Base-by-base conservation (phyloP, 2,113 vertebrate species). In the Empidonax alnorum region DNA sequence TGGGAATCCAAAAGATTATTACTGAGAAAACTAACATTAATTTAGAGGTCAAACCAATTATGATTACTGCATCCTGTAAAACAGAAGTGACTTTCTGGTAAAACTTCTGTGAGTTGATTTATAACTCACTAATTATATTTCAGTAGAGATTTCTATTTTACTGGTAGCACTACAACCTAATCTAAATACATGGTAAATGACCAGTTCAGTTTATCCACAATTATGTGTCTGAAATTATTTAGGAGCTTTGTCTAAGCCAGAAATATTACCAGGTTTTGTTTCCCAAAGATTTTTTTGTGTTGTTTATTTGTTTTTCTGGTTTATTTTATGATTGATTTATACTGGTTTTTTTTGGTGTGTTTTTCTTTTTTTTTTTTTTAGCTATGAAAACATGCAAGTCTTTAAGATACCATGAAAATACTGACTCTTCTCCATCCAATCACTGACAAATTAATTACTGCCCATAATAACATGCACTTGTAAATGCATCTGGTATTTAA, bases 311-410 rank as follows among this genome's bases (percentile, higher is more conserved):
- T 62, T 62, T 41, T 41, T 62, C 18, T 41, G 37, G 30, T 63
- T 41, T 63, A 31, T 10, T 23, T 62, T 67, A 56, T 46, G 50
- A 44, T 77, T 39, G 3, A 78, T 73, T 73, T 82, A 42, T 50
- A 30, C n/a, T 17, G 21, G 0, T 1, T 53, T 33, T 0, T 1
- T 53, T 33, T 12, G 44, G 8, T 14, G 41, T 41, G 11, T 42
- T 14, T 42, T 15, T 15, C 5, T 42, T 42, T 42, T 42, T 42
- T 42, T 42, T 46, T 42, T 24, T 86, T 67, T 90, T 47, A 79
- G 20, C 52, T 44, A 39, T 58, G 44, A 63, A 46, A 89, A 72
- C 18, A 44, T 33, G 6, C 2, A 17, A 12, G 14, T 72, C 47
- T 68, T 76, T 46, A 65, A 68, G 55, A 41, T 27, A 35, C 30